phyloP scores from a whole-genome alignment of 2,113 vertebrate genomes.

The Xenotilapia leptura region DNA sequence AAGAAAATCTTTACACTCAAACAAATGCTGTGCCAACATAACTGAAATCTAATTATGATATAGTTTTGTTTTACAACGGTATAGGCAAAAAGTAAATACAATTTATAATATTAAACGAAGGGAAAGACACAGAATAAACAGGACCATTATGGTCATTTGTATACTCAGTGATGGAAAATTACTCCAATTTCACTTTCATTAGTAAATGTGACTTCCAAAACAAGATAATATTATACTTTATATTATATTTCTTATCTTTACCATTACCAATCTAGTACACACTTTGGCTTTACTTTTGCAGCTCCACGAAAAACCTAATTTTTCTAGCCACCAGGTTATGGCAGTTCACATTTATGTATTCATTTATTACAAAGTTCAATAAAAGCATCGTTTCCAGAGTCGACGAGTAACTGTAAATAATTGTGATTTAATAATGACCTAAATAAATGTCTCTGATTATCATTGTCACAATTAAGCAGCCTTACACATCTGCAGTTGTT shows the following conservation, averaged over 20 bases:
- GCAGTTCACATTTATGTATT: neutral
- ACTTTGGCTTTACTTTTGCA: neutral
- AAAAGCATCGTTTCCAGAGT: rapidly evolving
- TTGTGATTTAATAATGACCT: neutral
- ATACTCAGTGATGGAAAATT: neutral
- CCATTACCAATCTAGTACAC: neutral
- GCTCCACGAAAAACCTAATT: rapidly evolving
- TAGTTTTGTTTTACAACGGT: rapidly evolving
- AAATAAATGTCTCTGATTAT: neutral
- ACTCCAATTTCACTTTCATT: neutral
- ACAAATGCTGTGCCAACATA: rapidly evolving
- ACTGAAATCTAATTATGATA: rapidly evolving
- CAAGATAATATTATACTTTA: neutral
- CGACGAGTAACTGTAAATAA: neutral
- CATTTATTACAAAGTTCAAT: neutral
- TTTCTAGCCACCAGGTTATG: neutral
- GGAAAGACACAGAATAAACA: neutral
- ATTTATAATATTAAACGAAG: neutral
- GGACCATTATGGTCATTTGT: neutral
- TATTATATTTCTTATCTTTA: neutral
- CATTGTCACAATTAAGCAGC: neutral
- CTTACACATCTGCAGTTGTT: neutral
- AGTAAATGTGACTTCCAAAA: neutral
- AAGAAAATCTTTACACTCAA: neutral
- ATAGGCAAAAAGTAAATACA: neutral